Percentiles rank a stretch among this genome's conserved stretches.
These are phyloP conservation scores for Villa cingulata DNA, from an alignment of 2,888 invertebrate genomes.

Conservation along the genomic window DNA sequence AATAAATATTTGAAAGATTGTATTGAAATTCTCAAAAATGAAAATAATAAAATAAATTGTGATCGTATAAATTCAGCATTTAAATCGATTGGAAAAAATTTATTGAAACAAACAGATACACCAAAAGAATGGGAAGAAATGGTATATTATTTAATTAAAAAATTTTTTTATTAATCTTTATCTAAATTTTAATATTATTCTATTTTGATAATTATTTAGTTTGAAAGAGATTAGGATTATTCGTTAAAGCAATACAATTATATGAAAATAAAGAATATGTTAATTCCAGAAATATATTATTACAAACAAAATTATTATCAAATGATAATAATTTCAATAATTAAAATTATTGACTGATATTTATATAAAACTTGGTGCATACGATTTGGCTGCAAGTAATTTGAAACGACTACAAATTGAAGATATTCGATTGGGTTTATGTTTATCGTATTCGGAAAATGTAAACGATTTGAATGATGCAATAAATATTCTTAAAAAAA, in stretches of 20 bases:
- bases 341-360: constrained; percentile 39
- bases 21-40: constrained; percentile 18
- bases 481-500: constrained; percentile 19
- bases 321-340: constrained; percentile 29
- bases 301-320: constrained; percentile 30
- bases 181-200: background rate
- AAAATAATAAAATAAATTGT: constrained; percentile 10
- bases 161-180: background rate
- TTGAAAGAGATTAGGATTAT: constrained; percentile 35
- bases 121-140: constrained; percentile 5
- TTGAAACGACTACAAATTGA: constrained; percentile 19
- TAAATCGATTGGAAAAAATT: constrained; percentile 24
- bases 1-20: constrained; percentile 16
- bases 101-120: constrained; percentile 17
- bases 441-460: constrained; percentile 23
- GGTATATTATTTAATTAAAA: constrained; percentile 7
- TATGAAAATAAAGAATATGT: constrained; percentile 41
- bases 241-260: constrained; percentile 46
- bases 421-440: constrained; percentile 18
- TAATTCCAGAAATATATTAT: constrained; percentile 41
- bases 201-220: constrained; percentile 13
- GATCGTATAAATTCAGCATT: constrained; percentile 16
- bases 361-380: constrained; percentile 39
- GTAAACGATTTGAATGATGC: constrained; percentile 36
- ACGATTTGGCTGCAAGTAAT: constrained; percentile 34